Evolutionary conservation across 2,113 vertebrate genomes (phyloP).

Genomic region (Cebidichthys violaceus): DNA sequence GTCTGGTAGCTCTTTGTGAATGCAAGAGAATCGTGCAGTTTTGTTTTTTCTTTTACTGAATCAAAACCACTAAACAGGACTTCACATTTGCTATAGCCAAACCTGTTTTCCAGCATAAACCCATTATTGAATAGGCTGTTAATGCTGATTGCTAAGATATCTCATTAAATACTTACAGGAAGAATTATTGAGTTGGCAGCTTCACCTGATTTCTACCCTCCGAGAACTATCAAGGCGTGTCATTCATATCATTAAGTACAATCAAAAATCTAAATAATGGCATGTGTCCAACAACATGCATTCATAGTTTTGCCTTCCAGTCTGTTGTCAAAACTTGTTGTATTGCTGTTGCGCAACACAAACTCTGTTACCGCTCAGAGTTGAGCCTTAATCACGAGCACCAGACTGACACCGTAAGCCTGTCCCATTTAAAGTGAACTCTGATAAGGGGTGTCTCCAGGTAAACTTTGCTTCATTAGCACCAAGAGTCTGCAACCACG

Average conservation of each 20-base stretch:
- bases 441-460: slow-evolving; percentile 74
- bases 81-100: not conserved
- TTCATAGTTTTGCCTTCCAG: not conserved
- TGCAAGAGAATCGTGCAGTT: not conserved
- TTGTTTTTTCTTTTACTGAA: not conserved
- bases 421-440: slow-evolving; percentile 58
- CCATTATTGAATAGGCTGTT: slow-evolving; percentile 8
- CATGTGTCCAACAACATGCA: not conserved
- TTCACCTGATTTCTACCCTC: not conserved
- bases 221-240: slow-evolving; percentile 1
- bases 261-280: slow-evolving; percentile 25
- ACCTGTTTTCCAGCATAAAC: slow-evolving; percentile 1
- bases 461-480: slow-evolving; percentile 67
- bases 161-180: slow-evolving; percentile 33
- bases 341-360: slow-evolving; percentile 55
- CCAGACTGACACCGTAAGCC: slow-evolving; percentile 63
- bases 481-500: slow-evolving; percentile 41
- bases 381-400: slow-evolving; percentile 55
- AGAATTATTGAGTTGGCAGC: not conserved
- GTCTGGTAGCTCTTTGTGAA: not conserved
- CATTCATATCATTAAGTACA: not conserved
- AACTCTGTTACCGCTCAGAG: slow-evolving; percentile 46
- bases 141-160: slow-evolving; percentile 15
- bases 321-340: slow-evolving; percentile 52
- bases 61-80: not conserved